Base-by-base conservation (phyloP, 2,888 invertebrate species). In the Netelia melanura region DNA sequence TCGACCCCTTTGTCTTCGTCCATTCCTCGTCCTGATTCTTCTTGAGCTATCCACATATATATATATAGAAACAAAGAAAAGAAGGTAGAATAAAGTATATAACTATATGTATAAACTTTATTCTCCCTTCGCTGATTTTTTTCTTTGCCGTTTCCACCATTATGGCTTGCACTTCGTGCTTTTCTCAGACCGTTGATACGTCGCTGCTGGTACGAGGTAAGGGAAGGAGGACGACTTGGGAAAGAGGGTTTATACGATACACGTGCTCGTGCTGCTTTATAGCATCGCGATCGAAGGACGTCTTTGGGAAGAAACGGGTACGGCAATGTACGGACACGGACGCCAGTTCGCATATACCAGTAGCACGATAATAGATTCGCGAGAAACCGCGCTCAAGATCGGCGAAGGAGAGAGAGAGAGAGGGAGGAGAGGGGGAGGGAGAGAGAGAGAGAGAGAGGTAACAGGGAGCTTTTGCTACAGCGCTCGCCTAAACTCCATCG, bases 371-470 rank as follows among this genome's bases (percentile, higher is more conserved):
- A 82, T 85, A 79, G 76, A 85, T 85, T 85, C 76, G 82, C 82
- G 71, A 80, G 71, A 86, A 87, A 86, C 87, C 87, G 86, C 38
- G 38, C 38, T 86, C 86, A 88, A 87, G 88, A 87, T 87, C 85
- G 84, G 76, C 84, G 87, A 68, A 56, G 1, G 62, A 85, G 77
- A 82, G 38, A 38, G 38, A 38, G 38, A 38, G 38, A 38, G 38
- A 38, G 38, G 6, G 38, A 38, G 38, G 38, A 38, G 38, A 38
- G 38, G 6, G 38, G 6, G 38, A 38, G 38, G 6, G 38, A 5
- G 30, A 5, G 30, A 30, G 30, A 30, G 30, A 30, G 6, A 38
- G 38, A 38, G 38, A 38, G 38, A 38, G 38, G 38, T 38, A 81
- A 61, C 78, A 61, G 80, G 62, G 61, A 52, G 71, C 74, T 58